Evolutionary conservation across 2,113 vertebrate genomes (phyloP), one percentile per base, ranked within the genome.

Genomic region (Caretta caretta): DNA sequence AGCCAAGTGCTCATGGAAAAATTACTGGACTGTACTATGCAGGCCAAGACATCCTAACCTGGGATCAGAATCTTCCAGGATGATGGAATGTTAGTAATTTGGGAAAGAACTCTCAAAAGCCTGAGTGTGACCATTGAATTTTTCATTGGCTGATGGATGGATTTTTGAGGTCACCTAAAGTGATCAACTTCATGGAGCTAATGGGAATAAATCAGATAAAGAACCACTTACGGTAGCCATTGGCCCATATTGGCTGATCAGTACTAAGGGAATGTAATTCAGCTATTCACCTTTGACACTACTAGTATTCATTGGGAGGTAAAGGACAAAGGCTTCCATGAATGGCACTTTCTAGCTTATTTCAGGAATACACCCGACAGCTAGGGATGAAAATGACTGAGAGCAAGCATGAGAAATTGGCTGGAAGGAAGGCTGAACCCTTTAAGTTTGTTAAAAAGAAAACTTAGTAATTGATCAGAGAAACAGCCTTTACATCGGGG

Each of bases 311-410:
- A 50, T 17, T 83, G 42, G 49, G 49, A 83, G 14, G 14, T 65
- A 65, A 35, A 93, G 42, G 35, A 57, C 25, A 56, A 27, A 65
- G 35, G 65, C 51, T 69, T 79, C 78, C 49, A 29, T 56, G 35
- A 69, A n/a, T n/a, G 62, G 56, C 20, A 46, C 50, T 90, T 57
- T n/a, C 69, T n/a, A 51, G 38, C 19, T 69, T 56, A 46, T 57
- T 46, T 87, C 42, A n/a, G 84, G 49, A 87, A 46, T 22, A 1
- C 8, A 27, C 54, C n/a, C 57, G 42, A 69, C 83, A 57, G 3
- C 35, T 46, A 29, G 2, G 27, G 29, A 17, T 79, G 29, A 42
- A 22, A 46, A 57, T 80, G 65, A 42, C 48, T 54, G 0, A 0
- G 42, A 20, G 16, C 35, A 69, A n/a, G 62, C 13, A 2, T 20